These are phyloP conservation scores for Spodoptera picta DNA, from an alignment of 2,888 invertebrate species.

Conservation along the genomic window DNA sequence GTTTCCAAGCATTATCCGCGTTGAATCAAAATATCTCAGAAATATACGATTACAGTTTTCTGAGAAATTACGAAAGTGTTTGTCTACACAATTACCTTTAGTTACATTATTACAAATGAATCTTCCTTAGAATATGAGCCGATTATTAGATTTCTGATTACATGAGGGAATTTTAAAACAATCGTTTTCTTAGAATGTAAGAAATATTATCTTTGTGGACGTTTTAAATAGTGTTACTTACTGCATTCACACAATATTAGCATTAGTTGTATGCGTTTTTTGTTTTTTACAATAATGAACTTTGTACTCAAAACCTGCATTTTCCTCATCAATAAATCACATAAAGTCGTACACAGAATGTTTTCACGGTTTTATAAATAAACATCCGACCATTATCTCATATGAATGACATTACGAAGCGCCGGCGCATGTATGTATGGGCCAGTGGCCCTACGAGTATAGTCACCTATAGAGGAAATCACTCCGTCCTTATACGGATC, in stretches of 20 bases:
- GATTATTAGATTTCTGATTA: constrained; percentile 20
- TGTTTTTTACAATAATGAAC: no score
- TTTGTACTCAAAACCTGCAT: no score
- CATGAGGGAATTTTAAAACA: constrained; percentile 1
- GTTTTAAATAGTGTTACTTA: not conserved
- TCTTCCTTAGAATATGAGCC: constrained; percentile 8
- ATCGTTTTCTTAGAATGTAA: constrained; percentile 27
- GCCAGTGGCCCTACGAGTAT: constrained; percentile 47
- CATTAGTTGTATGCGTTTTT: no score
- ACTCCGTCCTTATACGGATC: constrained; percentile 46
- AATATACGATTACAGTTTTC: constrained; percentile 37
- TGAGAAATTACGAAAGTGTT: constrained; percentile 27
- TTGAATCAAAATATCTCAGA: constrained; percentile 48
- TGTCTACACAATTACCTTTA: constrained; percentile 15
- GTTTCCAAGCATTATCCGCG: constrained; percentile 50
- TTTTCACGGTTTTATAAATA: constrained; percentile 10
- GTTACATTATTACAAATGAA: not conserved
- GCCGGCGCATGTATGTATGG: constrained; percentile 48
- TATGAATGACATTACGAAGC: constrained; percentile 42
- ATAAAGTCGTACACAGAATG: constrained; percentile 13
- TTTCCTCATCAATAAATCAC: constrained; percentile 1
- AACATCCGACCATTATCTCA: constrained; percentile 18
- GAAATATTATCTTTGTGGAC: constrained; percentile 15
- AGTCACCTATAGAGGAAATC: constrained; percentile 54
- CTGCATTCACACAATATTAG: not conserved